Evolutionary conservation across 1,140 invertebrate species (phyloP), one percentile per base, ranked within the genome.

Genomic region (Tetranychus cinnabarinus): DNA sequence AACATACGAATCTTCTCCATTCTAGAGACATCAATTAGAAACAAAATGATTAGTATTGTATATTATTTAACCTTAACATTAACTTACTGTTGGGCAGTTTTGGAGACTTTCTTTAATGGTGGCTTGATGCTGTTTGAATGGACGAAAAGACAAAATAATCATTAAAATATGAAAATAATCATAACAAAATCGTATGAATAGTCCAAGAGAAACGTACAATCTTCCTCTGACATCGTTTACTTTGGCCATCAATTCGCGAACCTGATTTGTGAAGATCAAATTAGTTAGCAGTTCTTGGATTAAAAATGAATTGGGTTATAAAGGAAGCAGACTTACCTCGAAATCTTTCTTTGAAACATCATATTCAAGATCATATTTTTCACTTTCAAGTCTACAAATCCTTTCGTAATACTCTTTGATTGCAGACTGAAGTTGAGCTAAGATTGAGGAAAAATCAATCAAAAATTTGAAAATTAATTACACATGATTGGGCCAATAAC

Each of bases 191-290:
- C 23, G 23, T 23, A 23, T 23, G 23, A 23, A n/a, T n/a, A n/a
- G 23, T 23, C 23, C 23, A 23, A 23, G 23, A 23, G 45, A 66
- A 77, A 89, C 88, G 90, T 81, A 97, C 91, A 98, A 98, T 86
- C 98, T 98, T 74, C 95, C 95, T 80, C 93, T 86, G 71, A 97
- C 84, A 79, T 98, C 95, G 77, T 98, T 98, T 70, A 98, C 93
- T 81, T 96, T 90, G 77, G 92, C 88, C 80, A 93, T 97, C 74
- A 98, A 83, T 92, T 80, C 77, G 97, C 97, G 89, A 96, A 55
- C 54, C 54, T 55, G 23, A 12, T 75, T 66, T 66, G 67, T 73
- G 68, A 65, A 68, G 69, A 68, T 46, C 45, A 47, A 47, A 15
- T 47, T n/a, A 47, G 3, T 47, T 47, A 47, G 13, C 23, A 47